Evolutionary conservation across 2,113 vertebrate species (phyloP).

Genomic region (Pyxicephalus adspersus): DNA sequence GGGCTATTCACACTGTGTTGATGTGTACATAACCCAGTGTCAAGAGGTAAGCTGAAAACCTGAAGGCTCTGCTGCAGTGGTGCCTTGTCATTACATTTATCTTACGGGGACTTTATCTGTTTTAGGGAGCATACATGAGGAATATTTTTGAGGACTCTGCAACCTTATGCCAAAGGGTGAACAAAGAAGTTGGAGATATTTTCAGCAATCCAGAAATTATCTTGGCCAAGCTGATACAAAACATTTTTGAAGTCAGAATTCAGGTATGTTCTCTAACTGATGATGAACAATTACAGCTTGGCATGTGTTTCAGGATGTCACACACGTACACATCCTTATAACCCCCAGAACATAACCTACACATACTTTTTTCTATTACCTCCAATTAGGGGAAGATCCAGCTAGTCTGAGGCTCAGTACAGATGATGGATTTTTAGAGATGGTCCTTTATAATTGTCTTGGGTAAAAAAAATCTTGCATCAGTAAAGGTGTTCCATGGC

Average conservation of each 20-base stretch:
- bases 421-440: no score
- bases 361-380: no score
- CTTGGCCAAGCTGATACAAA: constrained; percentile 98
- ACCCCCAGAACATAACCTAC: no score
- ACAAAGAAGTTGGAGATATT: constrained; percentile 96
- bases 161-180: constrained; percentile 89
- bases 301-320: no score
- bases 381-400: no score
- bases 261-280: constrained; percentile 76
- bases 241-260: constrained; percentile 95
- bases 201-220: constrained; percentile 97
- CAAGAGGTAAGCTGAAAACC: constrained; percentile 83
- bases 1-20: constrained; percentile 98
- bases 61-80: background rate
- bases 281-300: no score
- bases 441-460: no score
- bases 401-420: no score
- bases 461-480: no score
- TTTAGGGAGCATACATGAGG: constrained; percentile 87
- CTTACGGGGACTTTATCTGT: constrained; percentile 40
- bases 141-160: constrained; percentile 95
- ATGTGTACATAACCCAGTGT: constrained; percentile 99
- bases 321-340: no score
- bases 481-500: no score
- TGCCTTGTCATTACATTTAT: background rate